Evolutionary conservation across 2,797 vertebrate species (phyloP).

Genomic region (Cyclopterus lumpus): DNA sequence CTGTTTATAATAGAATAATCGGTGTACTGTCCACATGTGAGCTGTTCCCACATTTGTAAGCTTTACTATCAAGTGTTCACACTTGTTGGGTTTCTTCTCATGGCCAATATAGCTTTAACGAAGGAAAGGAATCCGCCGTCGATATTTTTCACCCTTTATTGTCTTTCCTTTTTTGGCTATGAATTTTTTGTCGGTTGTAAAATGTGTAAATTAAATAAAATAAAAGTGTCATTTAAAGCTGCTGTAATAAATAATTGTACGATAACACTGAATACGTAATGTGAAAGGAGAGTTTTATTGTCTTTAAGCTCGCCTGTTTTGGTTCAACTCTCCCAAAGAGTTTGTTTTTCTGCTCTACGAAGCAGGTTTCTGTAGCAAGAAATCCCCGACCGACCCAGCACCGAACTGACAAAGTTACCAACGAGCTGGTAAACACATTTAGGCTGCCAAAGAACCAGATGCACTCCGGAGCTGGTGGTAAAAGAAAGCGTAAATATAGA

Average conservation of each 20-base stretch:
- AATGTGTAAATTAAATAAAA: too few relatives aligned
- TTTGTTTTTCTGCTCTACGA: background rate
- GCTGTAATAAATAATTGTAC: background rate
- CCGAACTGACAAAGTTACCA: background rate
- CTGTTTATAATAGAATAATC: constrained; percentile 22
- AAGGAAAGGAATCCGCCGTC: background rate
- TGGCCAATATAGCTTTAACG: background rate
- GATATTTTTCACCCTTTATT: background rate
- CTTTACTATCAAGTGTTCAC: background rate
- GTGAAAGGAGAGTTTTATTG: background rate
- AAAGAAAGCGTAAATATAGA: background rate
- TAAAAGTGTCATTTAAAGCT: background rate
- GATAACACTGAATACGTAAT: background rate
- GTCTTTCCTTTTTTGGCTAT: too few relatives aligned
- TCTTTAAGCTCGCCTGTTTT: background rate
- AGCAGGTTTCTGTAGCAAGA: background rate
- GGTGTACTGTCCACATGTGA: constrained; percentile 8
- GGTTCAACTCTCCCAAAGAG: background rate
- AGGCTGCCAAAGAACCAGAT: background rate
- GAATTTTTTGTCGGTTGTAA: too few relatives aligned
- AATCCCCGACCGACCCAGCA: too few relatives aligned
- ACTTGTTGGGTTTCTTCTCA: background rate
- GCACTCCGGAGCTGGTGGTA: background rate
- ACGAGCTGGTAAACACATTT: background rate
- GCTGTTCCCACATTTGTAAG: background rate